These are phyloP conservation scores for Sphenodon punctatus DNA, from an alignment of 2,797 vertebrate species.

Conservation along the genomic window DNA sequence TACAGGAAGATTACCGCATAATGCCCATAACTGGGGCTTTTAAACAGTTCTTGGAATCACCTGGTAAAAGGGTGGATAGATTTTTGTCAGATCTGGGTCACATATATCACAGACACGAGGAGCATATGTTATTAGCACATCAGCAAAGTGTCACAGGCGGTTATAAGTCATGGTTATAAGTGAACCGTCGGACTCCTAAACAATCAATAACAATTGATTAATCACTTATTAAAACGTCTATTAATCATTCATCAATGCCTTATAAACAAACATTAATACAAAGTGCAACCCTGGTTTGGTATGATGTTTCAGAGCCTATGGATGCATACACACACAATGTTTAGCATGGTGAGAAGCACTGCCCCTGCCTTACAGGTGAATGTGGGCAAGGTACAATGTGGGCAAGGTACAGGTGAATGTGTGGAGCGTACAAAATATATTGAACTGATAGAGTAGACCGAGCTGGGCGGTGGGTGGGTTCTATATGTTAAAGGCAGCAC, in stretches of 20 bases:
- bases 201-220: neutral
- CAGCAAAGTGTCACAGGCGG: neutral
- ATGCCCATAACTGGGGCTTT: neutral
- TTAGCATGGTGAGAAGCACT: neutral
- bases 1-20: neutral
- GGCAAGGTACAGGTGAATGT: no score
- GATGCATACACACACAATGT: neutral
- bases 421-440: no score
- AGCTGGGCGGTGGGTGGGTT: no score
- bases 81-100: neutral
- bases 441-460: no score
- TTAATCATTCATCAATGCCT: neutral
- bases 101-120: neutral
- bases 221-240: neutral
- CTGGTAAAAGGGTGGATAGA: neutral
- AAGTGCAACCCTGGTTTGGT: neutral
- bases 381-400: no score
- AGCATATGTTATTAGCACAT: neutral
- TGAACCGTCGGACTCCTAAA: neutral
- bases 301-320: neutral
- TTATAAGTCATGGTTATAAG: neutral
- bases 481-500: no score
- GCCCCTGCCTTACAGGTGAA: no score
- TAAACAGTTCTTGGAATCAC: neutral
- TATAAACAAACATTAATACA: neutral